phyloP scores from a whole-genome alignment of 2,888 invertebrate species.

The Amitus sp. region DNA sequence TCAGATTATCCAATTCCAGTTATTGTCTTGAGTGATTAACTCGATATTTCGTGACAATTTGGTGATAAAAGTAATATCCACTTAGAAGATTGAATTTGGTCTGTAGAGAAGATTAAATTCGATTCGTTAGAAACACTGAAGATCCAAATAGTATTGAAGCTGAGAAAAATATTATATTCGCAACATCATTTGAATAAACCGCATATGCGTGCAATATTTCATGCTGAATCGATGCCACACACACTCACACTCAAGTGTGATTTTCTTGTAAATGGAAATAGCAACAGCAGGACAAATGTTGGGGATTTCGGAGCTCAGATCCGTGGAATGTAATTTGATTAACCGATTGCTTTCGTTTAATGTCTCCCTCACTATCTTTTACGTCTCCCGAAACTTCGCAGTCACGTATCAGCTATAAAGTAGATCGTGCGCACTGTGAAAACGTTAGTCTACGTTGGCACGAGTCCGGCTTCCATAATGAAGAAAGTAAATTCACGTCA shows the following conservation, averaged over 20 bases:
- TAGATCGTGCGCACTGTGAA: conserved; percentile 49
- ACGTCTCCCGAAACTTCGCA: conserved; percentile 35
- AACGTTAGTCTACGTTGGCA: conserved; percentile 39
- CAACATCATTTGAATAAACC: not conserved
- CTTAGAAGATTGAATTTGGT: no score
- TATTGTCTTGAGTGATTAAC: no score
- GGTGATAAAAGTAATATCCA: no score
- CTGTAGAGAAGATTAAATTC: no score
- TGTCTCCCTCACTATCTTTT: conserved; percentile 26
- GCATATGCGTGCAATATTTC: not conserved
- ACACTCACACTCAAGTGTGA: not conserved
- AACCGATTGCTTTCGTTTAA: conserved; percentile 29
- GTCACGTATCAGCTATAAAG: conserved; percentile 60
- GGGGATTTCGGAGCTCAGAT: conserved; percentile 20
- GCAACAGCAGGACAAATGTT: conserved; percentile 6
- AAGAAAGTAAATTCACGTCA: conserved; percentile 53
- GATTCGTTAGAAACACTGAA: no score
- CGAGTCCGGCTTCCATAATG: conserved; percentile 50
- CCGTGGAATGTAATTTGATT: conserved; percentile 29
- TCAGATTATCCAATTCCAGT: no score
- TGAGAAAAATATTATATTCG: not conserved
- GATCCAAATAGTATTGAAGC: no score
- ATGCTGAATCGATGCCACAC: not conserved
- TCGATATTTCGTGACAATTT: no score
- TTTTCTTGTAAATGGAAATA: conserved; percentile 5